Conservation (phyloP, 2,113 vertebrate genomes). For the Ramphastos sulfuratus region DNA sequence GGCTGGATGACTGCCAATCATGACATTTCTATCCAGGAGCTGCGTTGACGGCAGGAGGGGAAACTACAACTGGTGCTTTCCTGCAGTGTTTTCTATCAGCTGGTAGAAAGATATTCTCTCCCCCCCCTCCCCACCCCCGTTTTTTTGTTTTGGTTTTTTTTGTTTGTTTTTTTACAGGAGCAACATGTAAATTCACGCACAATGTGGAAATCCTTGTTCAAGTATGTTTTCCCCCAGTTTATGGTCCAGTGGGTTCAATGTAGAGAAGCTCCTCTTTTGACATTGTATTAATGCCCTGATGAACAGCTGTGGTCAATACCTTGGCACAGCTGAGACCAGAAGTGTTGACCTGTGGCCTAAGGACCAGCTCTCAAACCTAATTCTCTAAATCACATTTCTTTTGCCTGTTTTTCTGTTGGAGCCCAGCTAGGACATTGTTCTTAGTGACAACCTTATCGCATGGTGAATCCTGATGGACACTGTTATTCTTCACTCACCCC, state of each 20-base stretch:
- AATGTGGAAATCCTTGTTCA: neutral
- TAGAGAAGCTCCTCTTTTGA: neutral
- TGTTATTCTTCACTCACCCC: neutral
- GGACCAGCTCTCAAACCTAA: neutral
- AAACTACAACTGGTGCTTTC: neutral
- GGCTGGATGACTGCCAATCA: neutral
- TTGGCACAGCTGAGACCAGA: neutral
- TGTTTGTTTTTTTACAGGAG: neutral
- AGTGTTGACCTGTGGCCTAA: neutral
- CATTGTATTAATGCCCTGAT: neutral
- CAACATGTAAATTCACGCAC: neutral
- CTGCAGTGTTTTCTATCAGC: conserved; percentile 15
- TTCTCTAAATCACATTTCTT: neutral
- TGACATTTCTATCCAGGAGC: neutral
- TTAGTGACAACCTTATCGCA: neutral
- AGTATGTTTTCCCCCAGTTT: neutral
- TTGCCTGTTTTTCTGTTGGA: neutral
- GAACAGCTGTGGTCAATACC: neutral
- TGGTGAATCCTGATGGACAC: neutral
- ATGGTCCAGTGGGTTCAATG: neutral
- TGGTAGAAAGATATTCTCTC: neutral
- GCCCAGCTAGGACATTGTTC: neutral
- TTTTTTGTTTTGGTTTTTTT: neutral
- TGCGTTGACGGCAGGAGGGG: neutral
- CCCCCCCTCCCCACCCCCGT: too few species aligned